Evolutionary conservation across 2,888 invertebrate species (phyloP), one percentile per base, ranked within the genome.

Genomic region (Petrophora chlorosata): DNA sequence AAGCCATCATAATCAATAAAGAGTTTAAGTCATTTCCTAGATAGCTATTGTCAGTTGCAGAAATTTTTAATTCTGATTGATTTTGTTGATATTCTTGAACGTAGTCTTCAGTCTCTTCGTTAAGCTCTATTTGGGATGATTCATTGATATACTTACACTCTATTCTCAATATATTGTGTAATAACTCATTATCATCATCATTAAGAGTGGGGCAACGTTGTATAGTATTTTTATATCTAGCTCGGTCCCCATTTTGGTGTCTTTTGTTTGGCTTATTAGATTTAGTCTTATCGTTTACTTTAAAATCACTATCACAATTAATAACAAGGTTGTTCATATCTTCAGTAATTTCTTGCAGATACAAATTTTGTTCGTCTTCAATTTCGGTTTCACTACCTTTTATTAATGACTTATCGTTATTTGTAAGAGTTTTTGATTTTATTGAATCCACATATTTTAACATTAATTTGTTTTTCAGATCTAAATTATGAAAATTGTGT

Each of bases 1-100:
- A 58, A 2, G 84, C 70, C 82, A 86, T 82, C 82, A 83, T 83
- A 55, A 80, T 78, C 34, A 87, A 63, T 43, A 86, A 59, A 17
- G 81, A 78, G 54, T 87, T 76, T 42, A 87, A 70, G 63, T 86
- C 79, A 51, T 71, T 67, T 25, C 59, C 61, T 42, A 23, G 26
- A 35, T 44, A 34, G 8, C 28, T 50, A 19, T 43, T 36, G 17
- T 36, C 43, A 16, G 10, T 43, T 14, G 39, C 10, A 44, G 38
- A 23, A 9, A 32, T 41, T 12, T 10, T 29, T 38, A 50, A 9
- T 25, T 50, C 38, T n/a, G 15, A 22, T 34, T 15, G 46, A 40
- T 28, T 17, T 35, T 15, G 35, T 17, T 39, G 49, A 49, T 54
- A 30, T 42, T 41, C 39, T 33, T 43, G 45, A 7, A 25, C 5